Evolutionary conservation across 2,797 vertebrate species (phyloP).

Genomic region (Tragelaphus oryx): DNA sequence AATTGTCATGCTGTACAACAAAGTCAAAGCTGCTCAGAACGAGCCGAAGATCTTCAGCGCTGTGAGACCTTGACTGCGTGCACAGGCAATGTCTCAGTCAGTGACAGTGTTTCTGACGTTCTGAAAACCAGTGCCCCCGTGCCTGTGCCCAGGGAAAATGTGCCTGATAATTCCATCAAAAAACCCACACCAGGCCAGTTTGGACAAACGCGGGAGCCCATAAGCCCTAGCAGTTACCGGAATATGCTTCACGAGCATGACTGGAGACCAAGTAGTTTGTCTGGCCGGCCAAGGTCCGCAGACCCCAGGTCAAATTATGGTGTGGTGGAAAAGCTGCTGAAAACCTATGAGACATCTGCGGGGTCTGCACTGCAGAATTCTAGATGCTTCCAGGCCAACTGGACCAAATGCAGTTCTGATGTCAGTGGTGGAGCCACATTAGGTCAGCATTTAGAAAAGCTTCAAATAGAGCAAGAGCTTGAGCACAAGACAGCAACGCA

Average conservation of each 20-base stretch:
- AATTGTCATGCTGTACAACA: slow-evolving; percentile 76
- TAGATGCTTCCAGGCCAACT: slow-evolving; percentile 75
- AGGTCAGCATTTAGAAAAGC: slow-evolving; percentile 84
- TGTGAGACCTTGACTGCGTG: not conserved
- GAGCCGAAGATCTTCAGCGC: slow-evolving; percentile 66
- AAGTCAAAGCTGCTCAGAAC: slow-evolving; percentile 66
- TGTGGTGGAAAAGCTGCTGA: slow-evolving; percentile 93
- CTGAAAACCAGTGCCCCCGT: slow-evolving; percentile 52
- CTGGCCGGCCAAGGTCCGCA: slow-evolving; percentile 91
- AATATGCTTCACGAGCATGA: slow-evolving; percentile 86
- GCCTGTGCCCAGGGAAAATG: slow-evolving; percentile 63
- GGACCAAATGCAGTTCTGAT: slow-evolving; percentile 73
- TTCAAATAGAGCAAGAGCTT: slow-evolving; percentile 83
- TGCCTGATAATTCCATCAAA: slow-evolving; percentile 56
- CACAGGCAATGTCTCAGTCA: slow-evolving; percentile 51
- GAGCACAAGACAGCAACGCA: slow-evolving; percentile 73
- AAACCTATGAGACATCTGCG: slow-evolving; percentile 88
- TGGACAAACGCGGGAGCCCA: slow-evolving; percentile 78
- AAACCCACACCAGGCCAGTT: slow-evolving; percentile 62
- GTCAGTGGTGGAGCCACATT: slow-evolving; percentile 76
- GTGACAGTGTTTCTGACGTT: slow-evolving; percentile 14
- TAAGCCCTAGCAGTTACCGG: slow-evolving; percentile 74
- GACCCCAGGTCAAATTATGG: slow-evolving; percentile 96
- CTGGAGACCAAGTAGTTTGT: slow-evolving; percentile 93
- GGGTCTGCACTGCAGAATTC: slow-evolving; percentile 75